Evolutionary conservation across 1,140 invertebrate species (phyloP), one percentile per base, ranked within the genome.

Genomic region (Drosophila pallidifrons): DNA sequence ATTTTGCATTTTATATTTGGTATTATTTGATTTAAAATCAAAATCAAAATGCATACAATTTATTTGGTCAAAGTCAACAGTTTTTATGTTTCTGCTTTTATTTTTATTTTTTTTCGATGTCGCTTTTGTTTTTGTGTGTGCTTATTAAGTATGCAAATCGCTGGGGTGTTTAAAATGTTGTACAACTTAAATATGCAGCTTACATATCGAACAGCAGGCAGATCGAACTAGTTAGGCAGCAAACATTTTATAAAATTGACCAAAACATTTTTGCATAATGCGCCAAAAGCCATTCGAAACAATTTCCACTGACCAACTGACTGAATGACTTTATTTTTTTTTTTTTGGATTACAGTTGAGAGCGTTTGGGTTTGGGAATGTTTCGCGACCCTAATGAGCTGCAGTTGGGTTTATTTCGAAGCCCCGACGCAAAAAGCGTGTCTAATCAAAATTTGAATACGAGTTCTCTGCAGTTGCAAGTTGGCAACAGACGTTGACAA

Each of bases 71-170:
- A 67, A 58, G 41, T 52, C 30, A 61, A 63, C 16, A 70, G 57
- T 76, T 73, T 83, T 73, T 61, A 58, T 69, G 60, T 41, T 52
- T 75, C 71, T 75, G 51, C 49, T 51, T 67, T 25, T 58, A 8
- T 72, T 57, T 78, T 54, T 66, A 32, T 75, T 8, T 32, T 15
- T 15, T 41, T 13, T 43, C 43, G 63, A 28, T 64, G 63, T 45
- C 20, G 3, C 20, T 64, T 30, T 61, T 5, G 13, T 5, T 47
- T 60, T 60, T 74, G 5, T 30, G 25, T 28, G 38, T 35, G 70
- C 28, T 59, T 75, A 52, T 88, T 70, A 88, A 89, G 72, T 81
- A 88, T 88, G 83, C 80, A 89, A 88, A 88, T 88, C 77, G 74
- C 30, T 49, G 38, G 54, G 47, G 57, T 55, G 68, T 63, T 79